Percentiles rank a stretch among this genome's conserved stretches.
These are phyloP conservation scores for Biston betularia DNA, from an alignment of 2,888 invertebrate genomes.

Conservation along the genomic window DNA sequence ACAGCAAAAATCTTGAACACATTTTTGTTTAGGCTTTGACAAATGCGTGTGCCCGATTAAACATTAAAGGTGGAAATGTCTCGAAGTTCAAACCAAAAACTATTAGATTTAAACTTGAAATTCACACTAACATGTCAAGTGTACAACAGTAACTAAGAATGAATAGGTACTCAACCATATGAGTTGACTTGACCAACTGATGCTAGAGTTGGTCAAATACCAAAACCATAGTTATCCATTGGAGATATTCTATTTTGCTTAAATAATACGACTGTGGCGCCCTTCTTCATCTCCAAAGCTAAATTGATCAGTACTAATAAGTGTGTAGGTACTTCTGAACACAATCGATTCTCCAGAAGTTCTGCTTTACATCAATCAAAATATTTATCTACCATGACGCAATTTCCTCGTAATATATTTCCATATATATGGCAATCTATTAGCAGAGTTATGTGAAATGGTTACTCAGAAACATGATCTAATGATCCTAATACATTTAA, in stretches of 20 bases:
- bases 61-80: conserved; percentile 29
- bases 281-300: neutral
- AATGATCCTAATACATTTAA: conserved; percentile 41
- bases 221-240: neutral
- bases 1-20: conserved; percentile 15
- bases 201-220: neutral
- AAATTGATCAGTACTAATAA: neutral
- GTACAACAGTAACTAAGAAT: conserved; percentile 14
- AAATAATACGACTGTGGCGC: neutral
- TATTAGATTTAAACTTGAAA: conserved; percentile 5
- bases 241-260: neutral
- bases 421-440: conserved; percentile 26
- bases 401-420: conserved; percentile 34
- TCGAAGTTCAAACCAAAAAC: conserved; percentile 12
- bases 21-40: conserved; percentile 19
- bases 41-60: conserved; percentile 28
- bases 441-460: conserved; percentile 30
- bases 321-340: conserved; percentile 18
- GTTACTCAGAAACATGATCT: conserved; percentile 37
- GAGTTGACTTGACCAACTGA: neutral
- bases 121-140: conserved; percentile 22
- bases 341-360: conserved; percentile 26
- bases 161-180: conserved; percentile 7
- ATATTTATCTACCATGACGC: conserved; percentile 38
- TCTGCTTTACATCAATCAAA: conserved; percentile 31